Evolutionary conservation across 2,113 vertebrate species (phyloP), one percentile per base, ranked within the genome.

Genomic region (Hassar affinis): DNA sequence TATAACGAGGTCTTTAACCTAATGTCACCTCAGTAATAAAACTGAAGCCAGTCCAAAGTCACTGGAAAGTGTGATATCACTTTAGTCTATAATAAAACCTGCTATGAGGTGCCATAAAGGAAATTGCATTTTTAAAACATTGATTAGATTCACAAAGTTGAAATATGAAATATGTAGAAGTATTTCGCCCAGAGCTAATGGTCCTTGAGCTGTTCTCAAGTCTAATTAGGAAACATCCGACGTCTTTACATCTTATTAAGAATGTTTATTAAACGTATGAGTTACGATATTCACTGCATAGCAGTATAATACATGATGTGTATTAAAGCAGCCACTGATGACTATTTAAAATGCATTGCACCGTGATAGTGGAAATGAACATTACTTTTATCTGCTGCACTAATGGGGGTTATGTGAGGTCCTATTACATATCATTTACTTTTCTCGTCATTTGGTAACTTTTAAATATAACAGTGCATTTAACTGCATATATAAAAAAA

Each of bases 61-160:
- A 84, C 85, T 72, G 71, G 85, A 89, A 90, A 90, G 90, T 88
- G 87, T 30, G 90, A 91, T 88, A 88, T 30, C 17, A 81, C 78
- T 85, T 90, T 84, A 84, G 86, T 90, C 47, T 8, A 68, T 87
- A 81, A 57, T 79, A 85, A 84, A 80, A 84, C 76, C 54, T 0
- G 27, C 81, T 82, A 79, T 81, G 54, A 86, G 87, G 85, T 82
- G 81, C 85, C 49, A 82, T 87, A 88, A 81, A 90, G 84, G 54
- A 90, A 90, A 88, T 66, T 79, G 38, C 49, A 79, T 88, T 83
- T 77, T 86, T 90, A 84, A 89, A 90, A 89, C 27, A 80, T 38
- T 72, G 84, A 90, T 91, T 86, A 83, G 47, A 54, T 30, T 61
- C 59, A 18, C 27, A 80, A n/a, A 61, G 52, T 1, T 38, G 42